Conservation (phyloP, 2,113 vertebrate genomes). For the Brienomyrus longianalis region DNA sequence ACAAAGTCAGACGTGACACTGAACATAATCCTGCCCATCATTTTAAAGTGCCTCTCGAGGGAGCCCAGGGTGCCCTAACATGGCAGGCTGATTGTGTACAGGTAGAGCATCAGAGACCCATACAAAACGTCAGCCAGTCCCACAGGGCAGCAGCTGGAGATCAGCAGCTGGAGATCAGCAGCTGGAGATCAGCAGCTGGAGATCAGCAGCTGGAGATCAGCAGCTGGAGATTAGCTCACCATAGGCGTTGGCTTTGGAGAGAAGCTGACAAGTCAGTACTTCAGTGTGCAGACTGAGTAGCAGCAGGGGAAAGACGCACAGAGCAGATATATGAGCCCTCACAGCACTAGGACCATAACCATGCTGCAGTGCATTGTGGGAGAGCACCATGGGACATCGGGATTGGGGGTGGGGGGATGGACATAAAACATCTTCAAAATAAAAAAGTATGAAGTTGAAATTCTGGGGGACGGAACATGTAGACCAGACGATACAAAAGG, state of each 20-base stretch:
- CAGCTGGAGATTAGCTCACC: constrained; percentile 20
- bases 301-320: not conserved
- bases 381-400: not conserved
- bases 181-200: not conserved
- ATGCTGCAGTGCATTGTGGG: not conserved
- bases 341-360: not conserved
- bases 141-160: not conserved
- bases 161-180: not conserved
- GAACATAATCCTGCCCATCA: constrained; percentile 45
- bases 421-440: not conserved
- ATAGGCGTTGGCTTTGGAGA: not conserved
- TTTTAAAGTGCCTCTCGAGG: constrained; percentile 15
- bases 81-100: not conserved
- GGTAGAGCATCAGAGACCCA: not conserved
- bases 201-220: not conserved
- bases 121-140: constrained; percentile 28
- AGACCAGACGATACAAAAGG: not conserved
- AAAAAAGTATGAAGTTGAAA: not conserved
- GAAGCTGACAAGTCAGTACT: not conserved
- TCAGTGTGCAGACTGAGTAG: not conserved
- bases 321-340: not conserved
- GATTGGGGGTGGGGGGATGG: not conserved
- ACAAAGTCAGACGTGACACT: constrained; percentile 55
- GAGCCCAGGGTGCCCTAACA: not conserved
- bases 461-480: not conserved